phyloP scores from a whole-genome alignment of 1,140 invertebrate species.

The Berghia stephanieae region DNA sequence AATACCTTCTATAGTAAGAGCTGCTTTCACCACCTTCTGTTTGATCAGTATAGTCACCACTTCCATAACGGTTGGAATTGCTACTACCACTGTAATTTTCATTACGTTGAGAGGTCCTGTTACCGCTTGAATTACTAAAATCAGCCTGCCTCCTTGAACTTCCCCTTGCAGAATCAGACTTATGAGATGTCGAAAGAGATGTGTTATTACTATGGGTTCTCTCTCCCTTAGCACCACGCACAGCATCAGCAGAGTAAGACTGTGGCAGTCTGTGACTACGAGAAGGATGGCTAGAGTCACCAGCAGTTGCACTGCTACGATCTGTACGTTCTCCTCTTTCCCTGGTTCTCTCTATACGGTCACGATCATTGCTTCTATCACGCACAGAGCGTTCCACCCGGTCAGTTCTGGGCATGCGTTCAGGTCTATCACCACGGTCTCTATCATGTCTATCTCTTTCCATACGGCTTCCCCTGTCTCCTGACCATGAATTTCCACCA shows the following conservation, averaged over 20 bases:
- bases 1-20: conserved; percentile 10
- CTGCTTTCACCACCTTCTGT: neutral
- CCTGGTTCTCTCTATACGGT: neutral
- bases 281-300: neutral
- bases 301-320: neutral
- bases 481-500: conserved; percentile 14
- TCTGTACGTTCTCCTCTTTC: neutral
- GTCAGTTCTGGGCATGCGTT: neutral
- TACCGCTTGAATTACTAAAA: too few species aligned
- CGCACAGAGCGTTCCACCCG: conserved; percentile 5
- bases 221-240: neutral
- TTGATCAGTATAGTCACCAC: neutral
- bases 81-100: neutral
- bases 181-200: neutral
- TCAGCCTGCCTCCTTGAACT: too few species aligned
- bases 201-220: too few species aligned
- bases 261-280: neutral
- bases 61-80: neutral
- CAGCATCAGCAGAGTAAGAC: neutral
- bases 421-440: neutral
- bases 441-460: conserved; percentile 1
- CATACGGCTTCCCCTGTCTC: conserved; percentile 3
- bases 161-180: conserved; percentile 1
- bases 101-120: conserved; percentile 11
- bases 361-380: neutral